Base-by-base conservation (phyloP, 2,888 invertebrate genomes). In the Lasius platythorax region DNA sequence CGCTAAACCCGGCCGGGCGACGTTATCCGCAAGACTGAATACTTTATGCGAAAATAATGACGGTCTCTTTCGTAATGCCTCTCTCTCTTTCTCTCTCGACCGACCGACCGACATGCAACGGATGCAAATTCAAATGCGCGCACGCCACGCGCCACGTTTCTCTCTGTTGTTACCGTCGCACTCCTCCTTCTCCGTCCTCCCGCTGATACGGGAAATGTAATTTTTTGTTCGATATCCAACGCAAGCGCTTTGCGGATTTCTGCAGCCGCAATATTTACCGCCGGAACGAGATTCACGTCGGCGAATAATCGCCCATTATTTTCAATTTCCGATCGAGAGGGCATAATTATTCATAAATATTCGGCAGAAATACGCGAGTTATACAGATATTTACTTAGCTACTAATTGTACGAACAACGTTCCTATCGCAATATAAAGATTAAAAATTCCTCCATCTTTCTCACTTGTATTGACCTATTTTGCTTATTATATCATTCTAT, bases 31-130 rank as follows among this genome's bases (percentile, higher is more conserved):
- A 85, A 89, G 89, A 88, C 89, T 91, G 91, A 92, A 93, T 92
- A 92, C 89, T 93, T 92, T 89, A 93, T 91, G 91, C 88, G 90
- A 88, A 90, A 92, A 91, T 91, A 92, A 93, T 91, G 92, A 91
- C 91, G 87, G 70, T 66, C 83, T 61, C 50, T 53, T 53, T 53
- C 82, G 76, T 83, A 66, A 73, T 68, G 78, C 68, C 73, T 28
- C 58, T 73, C 18, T 50, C 43, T 43, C 43, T 43, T 11, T 46
- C 66, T 33, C 58, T 82, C 28, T 11, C 46, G 46, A 46, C 46
- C 12, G 46, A 46, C 11, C 70, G 61, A 70, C 68, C 67, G 37
- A 46, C 74, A 67, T 46, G 72, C 73, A 58, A 82, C 78, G 82
- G 50, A 82, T 76, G 64, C 82, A 76, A 82, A 82, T 82, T 50